These are phyloP conservation scores for Nemapogon koenigi DNA, from an alignment of 2,888 invertebrate species.

Conservation along the genomic window DNA sequence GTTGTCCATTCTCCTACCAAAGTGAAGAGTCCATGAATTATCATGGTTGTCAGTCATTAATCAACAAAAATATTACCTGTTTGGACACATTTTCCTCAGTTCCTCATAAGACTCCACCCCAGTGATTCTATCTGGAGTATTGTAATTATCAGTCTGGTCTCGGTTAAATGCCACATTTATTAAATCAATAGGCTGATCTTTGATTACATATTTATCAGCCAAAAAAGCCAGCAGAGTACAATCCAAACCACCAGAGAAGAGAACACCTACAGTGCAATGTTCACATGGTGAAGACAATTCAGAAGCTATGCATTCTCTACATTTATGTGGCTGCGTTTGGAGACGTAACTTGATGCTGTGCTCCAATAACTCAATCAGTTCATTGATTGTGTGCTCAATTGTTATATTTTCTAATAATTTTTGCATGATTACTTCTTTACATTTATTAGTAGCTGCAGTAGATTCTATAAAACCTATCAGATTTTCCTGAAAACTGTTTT, in stretches of 20 bases:
- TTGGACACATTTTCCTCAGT: conserved; percentile 71
- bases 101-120: conserved; percentile 75
- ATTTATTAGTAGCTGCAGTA: conserved; percentile 22
- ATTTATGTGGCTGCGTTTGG: conserved; percentile 66
- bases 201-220: conserved; percentile 72
- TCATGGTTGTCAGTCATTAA: too few relatives aligned
- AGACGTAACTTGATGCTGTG: conserved; percentile 68
- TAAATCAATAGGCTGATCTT: conserved; percentile 80
- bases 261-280: conserved; percentile 76
- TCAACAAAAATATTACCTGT: too few relatives aligned
- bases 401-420: conserved; percentile 35
- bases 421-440: conserved; percentile 37
- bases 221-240: conserved; percentile 89
- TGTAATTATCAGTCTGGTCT: conserved; percentile 43
- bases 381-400: conserved; percentile 42
- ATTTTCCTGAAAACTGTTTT: conserved; percentile 29
- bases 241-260: conserved; percentile 97
- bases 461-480: conserved; percentile 30
- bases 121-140: conserved; percentile 86
- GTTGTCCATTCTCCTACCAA: too few relatives aligned
- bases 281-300: conserved; percentile 34
- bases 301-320: conserved; percentile 61
- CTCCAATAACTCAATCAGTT: conserved; percentile 57
- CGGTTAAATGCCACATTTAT: conserved; percentile 93
- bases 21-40: too few relatives aligned